Evolutionary conservation across 2,113 vertebrate species (phyloP), one percentile per base, ranked within the genome.

Genomic region (Arenaria interpres): DNA sequence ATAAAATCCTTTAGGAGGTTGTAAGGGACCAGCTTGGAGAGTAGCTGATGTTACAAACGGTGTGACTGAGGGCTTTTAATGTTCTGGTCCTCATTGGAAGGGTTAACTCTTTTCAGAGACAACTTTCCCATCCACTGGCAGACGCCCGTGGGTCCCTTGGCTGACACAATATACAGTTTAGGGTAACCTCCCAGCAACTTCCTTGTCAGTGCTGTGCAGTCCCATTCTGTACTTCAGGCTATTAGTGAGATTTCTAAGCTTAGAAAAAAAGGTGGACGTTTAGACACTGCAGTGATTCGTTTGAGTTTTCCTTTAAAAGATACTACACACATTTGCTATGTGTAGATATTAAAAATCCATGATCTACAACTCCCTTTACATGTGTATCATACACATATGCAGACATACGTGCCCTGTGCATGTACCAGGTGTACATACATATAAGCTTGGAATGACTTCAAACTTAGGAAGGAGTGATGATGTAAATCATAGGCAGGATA

Each of bases 361-460:
- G 14, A 21, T 27, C 23, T 74, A 3, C 8, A 72, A 21, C 14
- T 50, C 72, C 5, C 14, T 39, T 66, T 67, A 23, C 3, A 1
- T 8, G 6, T 14, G 5, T 51, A 4, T 43, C 6, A 37, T 16
- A 7, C 7, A 54, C 3, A 19, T 10, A 41, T 3, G 4, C 6
- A 6, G 25, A 19, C 9, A 9, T 45, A 28, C 8, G 2, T 71
- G 24, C 7, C 12, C 41, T 28, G 1, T 9, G 19, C 15, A 23
- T 8, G 10, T 35, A 17, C 25, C 68, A 28, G 14, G 27, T 33
- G 25, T 10, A 8, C 27, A 17, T 7, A 5, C 12, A 5, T 39
- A 5, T 23, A 54, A 69, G 19, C 37, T 54, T 80, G 51, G 37
- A 8, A 6, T 23, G 10, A 12, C 45, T 51, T 84, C 41, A 56